Evolutionary conservation across 2,113 vertebrate genomes (phyloP).

Genomic region (Rhabdornis inornatus): DNA sequence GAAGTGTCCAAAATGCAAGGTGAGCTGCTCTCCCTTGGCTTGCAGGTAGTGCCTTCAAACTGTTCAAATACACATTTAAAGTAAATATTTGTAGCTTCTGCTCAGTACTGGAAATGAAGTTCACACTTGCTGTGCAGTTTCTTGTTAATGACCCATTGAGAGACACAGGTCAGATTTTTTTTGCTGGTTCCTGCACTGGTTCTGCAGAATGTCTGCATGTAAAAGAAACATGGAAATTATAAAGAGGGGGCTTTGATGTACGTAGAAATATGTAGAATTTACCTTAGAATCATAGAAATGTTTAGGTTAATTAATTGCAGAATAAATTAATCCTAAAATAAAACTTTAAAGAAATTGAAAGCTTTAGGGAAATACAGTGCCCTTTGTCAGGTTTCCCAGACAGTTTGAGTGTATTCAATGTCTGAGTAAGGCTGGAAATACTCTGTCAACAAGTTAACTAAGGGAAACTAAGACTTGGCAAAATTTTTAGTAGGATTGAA

Average conservation of each 20-base stretch:
- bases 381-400: neutral
- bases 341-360: neutral
- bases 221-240: neutral
- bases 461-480: neutral
- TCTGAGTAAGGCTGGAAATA: neutral
- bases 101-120: neutral
- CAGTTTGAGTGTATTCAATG: neutral
- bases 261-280: no score
- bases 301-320: neutral
- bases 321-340: neutral
- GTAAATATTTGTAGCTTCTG: neutral
- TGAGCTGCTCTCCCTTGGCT: slow-evolving; percentile 55
- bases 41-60: neutral
- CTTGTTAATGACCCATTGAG: neutral
- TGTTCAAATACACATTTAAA: neutral
- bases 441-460: neutral
- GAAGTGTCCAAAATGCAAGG: slow-evolving; percentile 98
- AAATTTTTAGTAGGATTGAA: neutral
- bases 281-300: neutral
- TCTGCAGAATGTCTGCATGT: neutral
- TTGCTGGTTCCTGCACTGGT: neutral
- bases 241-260: neutral
- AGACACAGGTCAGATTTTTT: neutral
- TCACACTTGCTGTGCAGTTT: neutral
- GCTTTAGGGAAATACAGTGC: neutral